These are phyloP conservation scores for Macaria notata DNA, from an alignment of 2,888 invertebrate species.

Conservation along the genomic window DNA sequence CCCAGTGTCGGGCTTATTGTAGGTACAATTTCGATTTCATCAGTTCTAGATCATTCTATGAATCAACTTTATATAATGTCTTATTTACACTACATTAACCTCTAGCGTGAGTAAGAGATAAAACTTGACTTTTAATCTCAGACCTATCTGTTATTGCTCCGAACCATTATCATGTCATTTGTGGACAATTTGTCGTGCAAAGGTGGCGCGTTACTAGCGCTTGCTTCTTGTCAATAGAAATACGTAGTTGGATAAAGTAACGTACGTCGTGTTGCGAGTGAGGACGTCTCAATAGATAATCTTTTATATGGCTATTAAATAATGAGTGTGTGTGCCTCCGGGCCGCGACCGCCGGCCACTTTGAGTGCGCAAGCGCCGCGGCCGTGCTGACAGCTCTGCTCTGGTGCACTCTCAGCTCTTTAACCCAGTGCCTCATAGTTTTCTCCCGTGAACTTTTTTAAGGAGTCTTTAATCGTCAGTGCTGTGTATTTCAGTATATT, in stretches of 20 bases:
- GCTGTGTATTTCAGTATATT: no score
- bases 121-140: constrained; percentile 23
- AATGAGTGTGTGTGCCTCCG: constrained; percentile 53
- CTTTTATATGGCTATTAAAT: constrained; percentile 78
- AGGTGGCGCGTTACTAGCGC: constrained; percentile 36
- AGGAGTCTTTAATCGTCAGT: not conserved
- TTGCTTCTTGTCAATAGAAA: constrained; percentile 33
- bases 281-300: constrained; percentile 75
- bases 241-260: not conserved
- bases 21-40: not conserved
- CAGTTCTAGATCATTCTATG: constrained; percentile 1
- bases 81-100: not conserved
- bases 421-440: not conserved
- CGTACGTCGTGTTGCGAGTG: constrained; percentile 51
- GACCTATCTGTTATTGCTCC: constrained; percentile 13
- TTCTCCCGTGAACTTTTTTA: not conserved
- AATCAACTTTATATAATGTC: not conserved
- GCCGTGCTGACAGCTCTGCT: constrained; percentile 42
- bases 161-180: constrained; percentile 19
- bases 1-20: not conserved
- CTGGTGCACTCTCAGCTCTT: constrained; percentile 14
- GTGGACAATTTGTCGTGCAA: constrained; percentile 12
- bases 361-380: constrained; percentile 42
- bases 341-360: constrained; percentile 48
- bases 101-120: constrained; percentile 16